Evolutionary conservation across 2,113 vertebrate genomes (phyloP).

Genomic region (human): GRCh38 chr17:68572001-68572500

Average conservation of each 20-base stretch:
- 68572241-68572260: background rate
- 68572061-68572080: no score
- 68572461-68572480: background rate
- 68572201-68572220: no score
- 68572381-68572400: background rate
- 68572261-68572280: background rate
- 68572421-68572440: background rate
- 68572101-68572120: no score
- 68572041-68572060: no score
- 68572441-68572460: background rate
- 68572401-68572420: background rate
- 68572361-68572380: background rate
- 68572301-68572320: background rate
- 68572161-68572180: no score
- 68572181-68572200: no score
- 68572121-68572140: no score
- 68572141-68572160: no score
- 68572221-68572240: background rate
- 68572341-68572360: background rate
- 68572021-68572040: no score
- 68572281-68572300: background rate
- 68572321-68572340: background rate
- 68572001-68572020: no score
- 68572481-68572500: accelerated
- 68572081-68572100: no score